These are phyloP conservation scores for Caenorhabditis briggsae DNA, from an alignment of 1,140 invertebrate genomes.

Conservation along the genomic window DNA sequence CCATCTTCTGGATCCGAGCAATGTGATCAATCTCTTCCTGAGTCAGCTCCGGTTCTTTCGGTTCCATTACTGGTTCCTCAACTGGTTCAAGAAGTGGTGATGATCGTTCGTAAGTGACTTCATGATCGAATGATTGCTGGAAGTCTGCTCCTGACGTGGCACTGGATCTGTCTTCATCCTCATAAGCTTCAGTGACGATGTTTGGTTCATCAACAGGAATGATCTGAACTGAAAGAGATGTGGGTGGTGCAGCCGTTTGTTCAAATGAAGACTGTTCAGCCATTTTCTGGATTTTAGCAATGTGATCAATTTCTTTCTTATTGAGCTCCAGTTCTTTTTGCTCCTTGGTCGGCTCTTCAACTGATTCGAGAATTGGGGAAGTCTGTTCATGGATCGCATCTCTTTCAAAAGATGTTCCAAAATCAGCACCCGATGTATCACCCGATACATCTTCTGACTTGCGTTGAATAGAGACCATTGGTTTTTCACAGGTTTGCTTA, in stretches of 20 bases:
- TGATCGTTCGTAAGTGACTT: background rate
- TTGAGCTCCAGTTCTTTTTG: slow-evolving; percentile 3
- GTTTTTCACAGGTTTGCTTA: no score
- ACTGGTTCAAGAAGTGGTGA: background rate
- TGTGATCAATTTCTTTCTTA: slow-evolving; percentile 55
- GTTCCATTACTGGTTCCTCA: slow-evolving; percentile 5
- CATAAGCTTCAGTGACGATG: background rate
- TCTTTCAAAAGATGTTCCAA: no score
- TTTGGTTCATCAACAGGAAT: background rate
- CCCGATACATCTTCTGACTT: no score
- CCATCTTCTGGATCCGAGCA: slow-evolving; percentile 52
- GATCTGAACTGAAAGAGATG: no score
- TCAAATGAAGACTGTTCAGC: slow-evolving; percentile 6
- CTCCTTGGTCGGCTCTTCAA: background rate
- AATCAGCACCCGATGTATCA: no score
- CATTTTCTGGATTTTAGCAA: background rate
- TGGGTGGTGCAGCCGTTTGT: background rate
- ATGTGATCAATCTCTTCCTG: slow-evolving; percentile 64
- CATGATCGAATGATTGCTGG: slow-evolving; percentile 19
- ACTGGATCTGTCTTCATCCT: no score
- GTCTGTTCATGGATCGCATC: no score
- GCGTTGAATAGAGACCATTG: no score
- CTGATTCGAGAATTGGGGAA: no score
- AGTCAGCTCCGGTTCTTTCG: slow-evolving; percentile 44
- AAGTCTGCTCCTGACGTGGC: background rate